Percentiles rank a stretch among this genome's conserved stretches.
Conservation (phyloP, 2,888 invertebrate species). For the Lasiommata megera region DNA sequence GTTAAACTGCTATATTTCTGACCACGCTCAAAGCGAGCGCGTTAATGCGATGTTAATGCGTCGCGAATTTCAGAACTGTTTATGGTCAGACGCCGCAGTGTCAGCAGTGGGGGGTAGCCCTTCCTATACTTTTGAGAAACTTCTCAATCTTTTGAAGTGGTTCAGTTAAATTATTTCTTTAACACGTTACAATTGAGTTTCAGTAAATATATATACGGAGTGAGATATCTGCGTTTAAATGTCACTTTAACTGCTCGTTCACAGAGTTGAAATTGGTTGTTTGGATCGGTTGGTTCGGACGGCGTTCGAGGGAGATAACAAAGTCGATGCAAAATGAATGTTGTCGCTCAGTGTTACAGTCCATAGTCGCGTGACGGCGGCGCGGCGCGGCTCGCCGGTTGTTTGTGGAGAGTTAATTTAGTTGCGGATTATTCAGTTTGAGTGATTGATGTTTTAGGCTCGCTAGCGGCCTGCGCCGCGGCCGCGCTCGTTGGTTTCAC, state of each 20-base stretch:
- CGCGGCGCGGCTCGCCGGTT: slow-evolving; percentile 51
- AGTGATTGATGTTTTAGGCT: slow-evolving; percentile 74
- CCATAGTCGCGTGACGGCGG: slow-evolving; percentile 38
- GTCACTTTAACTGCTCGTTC: slow-evolving; percentile 5
- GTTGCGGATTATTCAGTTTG: slow-evolving; percentile 75
- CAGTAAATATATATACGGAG: slow-evolving; percentile 52
- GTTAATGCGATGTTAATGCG: too few relatives aligned
- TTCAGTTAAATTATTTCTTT: slow-evolving; percentile 41
- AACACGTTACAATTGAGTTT: neutral
- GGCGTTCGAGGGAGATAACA: slow-evolving; percentile 1
- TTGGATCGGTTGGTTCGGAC: too few relatives aligned
- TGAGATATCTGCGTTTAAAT: slow-evolving; percentile 35
- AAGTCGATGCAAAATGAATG: slow-evolving; percentile 28
- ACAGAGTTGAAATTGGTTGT: slow-evolving; percentile 22
- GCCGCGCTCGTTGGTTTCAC: neutral
- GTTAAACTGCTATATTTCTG: slow-evolving; percentile 37
- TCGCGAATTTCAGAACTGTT: too few relatives aligned
- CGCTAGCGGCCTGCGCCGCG: slow-evolving; percentile 27
- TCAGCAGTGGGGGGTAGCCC: too few relatives aligned
- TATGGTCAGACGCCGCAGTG: too few relatives aligned
- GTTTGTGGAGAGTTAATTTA: slow-evolving; percentile 74
- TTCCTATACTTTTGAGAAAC: too few relatives aligned
- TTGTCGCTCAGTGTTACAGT: slow-evolving; percentile 33
- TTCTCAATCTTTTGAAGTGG: neutral
- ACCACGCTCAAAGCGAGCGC: slow-evolving; percentile 53